A percentile compares a stretch with the other conserved stretches of the same genome.
Evolutionary conservation across 37 sponge, comb jelly and placozoan genomes (phyloP).

Genomic region (Ianthella basta): DNA sequence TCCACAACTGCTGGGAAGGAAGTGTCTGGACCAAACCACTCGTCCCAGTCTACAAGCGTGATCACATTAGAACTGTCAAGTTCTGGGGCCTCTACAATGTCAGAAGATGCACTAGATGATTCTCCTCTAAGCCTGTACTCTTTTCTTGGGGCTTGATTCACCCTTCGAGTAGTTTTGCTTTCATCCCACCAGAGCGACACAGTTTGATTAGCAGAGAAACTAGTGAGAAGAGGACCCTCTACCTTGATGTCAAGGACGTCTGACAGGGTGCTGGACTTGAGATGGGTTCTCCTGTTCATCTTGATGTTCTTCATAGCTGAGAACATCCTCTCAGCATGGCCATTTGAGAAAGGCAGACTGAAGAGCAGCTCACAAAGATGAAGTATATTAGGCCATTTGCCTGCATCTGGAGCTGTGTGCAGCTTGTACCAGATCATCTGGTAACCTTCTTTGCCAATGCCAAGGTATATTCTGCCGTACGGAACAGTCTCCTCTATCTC

Average conservation of each 20-base stretch:
- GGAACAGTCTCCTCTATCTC: constrained; percentile 40
- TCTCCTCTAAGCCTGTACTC: background rate
- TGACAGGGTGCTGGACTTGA: constrained; percentile 25
- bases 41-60: background rate
- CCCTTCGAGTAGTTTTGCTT: constrained; percentile 25
- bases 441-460: constrained; percentile 32
- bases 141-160: constrained; percentile 43
- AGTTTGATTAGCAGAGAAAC: constrained; percentile 22
- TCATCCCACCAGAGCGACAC: constrained; percentile 32
- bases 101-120: background rate
- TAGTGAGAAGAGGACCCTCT: constrained; percentile 38
- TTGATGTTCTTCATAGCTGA: constrained; percentile 44
- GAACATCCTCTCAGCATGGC: constrained; percentile 33
- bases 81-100: constrained; percentile 16
- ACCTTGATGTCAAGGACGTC: constrained; percentile 42
- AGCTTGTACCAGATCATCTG: constrained; percentile 57
- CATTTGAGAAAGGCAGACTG: constrained; percentile 45
- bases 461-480: constrained; percentile 47
- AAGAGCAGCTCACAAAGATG: constrained; percentile 36
- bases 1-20: background rate
- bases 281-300: constrained; percentile 18
- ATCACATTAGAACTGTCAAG: background rate
- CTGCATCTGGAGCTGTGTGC: constrained; percentile 42
- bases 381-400: constrained; percentile 57
- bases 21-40: background rate